A percentile compares a stretch with the other conserved stretches of the same genome.
These are phyloP conservation scores for Corythornis vintsioides DNA, from an alignment of 2,113 vertebrate species.

Conservation along the genomic window DNA sequence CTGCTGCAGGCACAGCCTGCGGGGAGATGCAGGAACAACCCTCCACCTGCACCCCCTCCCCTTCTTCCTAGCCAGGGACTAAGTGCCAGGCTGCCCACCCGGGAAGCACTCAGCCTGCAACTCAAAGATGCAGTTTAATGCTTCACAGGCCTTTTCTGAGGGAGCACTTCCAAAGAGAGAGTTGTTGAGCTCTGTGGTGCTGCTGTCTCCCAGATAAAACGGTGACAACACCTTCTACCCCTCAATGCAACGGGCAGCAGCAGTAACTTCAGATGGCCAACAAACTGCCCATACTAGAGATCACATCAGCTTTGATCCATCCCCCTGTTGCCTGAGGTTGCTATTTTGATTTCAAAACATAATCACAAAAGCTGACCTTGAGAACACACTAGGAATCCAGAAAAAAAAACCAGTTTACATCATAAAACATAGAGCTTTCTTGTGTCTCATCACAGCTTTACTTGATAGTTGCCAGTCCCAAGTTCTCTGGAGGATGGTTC, in stretches of 20 bases:
- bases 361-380: conserved; percentile 21
- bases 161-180: not conserved
- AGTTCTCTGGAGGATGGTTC: not conserved
- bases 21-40: not conserved
- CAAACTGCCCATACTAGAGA: not conserved
- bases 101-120: not conserved
- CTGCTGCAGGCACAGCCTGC: not conserved
- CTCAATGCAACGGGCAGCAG: not conserved
- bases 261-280: not conserved
- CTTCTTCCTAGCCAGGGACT: not conserved
- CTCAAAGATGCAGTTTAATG: not conserved
- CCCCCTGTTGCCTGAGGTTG: not conserved
- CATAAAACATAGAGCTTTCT: conserved; percentile 15
- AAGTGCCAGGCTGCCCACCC: not conserved
- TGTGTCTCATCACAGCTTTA: not conserved
- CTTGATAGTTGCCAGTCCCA: not conserved
- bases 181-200: not conserved
- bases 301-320: not conserved
- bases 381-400: not conserved
- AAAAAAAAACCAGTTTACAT: not conserved
- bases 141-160: not conserved
- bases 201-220: not conserved
- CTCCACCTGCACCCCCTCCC: not conserved
- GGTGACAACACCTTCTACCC: not conserved
- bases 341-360: conserved; percentile 20